Percentiles rank a stretch among this genome's conserved stretches.
phyloP scores from a whole-genome alignment of 2,797 vertebrate species.

The Chloroceryle amazona region DNA sequence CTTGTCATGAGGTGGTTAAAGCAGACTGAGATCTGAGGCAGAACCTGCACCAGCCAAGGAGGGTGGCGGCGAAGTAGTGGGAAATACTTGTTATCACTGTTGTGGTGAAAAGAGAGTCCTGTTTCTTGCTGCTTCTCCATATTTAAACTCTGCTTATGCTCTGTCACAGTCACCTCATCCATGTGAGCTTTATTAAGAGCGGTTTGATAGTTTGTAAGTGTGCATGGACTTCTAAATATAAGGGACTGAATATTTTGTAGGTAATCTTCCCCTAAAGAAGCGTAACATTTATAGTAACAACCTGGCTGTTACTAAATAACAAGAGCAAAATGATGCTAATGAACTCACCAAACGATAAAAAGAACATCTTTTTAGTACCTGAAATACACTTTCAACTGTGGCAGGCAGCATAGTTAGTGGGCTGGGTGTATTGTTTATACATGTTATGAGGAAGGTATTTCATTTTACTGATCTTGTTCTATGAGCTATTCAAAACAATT shows the following conservation, averaged over 20 bases:
- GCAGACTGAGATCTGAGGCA: not conserved
- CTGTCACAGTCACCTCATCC: not conserved
- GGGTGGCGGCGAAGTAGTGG: not conserved
- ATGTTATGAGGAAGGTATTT: not conserved
- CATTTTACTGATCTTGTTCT: not conserved
- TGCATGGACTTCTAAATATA: not conserved
- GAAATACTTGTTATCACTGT: not conserved
- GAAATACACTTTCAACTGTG: not conserved
- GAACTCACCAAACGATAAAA: not conserved
- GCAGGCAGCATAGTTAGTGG: not conserved
- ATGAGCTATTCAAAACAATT: conserved; percentile 15
- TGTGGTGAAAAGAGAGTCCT: not conserved
- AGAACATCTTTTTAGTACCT: not conserved
- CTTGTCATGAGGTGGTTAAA: not conserved
- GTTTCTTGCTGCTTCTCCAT: not conserved
- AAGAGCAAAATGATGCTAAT: not conserved
- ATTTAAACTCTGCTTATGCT: not conserved
- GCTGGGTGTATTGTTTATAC: not conserved
- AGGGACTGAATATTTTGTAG: not conserved
- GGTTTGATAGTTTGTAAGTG: not conserved
- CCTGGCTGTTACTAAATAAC: not conserved
- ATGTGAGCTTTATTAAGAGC: not conserved
- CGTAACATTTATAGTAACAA: not conserved
- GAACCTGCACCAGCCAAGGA: not conserved
- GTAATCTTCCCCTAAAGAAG: not conserved